A percentile compares a stretch with the other conserved stretches of the same genome.
phyloP scores from a whole-genome alignment of 92 coral and sea anemone species.

The Epizoanthus ramosus region DNA sequence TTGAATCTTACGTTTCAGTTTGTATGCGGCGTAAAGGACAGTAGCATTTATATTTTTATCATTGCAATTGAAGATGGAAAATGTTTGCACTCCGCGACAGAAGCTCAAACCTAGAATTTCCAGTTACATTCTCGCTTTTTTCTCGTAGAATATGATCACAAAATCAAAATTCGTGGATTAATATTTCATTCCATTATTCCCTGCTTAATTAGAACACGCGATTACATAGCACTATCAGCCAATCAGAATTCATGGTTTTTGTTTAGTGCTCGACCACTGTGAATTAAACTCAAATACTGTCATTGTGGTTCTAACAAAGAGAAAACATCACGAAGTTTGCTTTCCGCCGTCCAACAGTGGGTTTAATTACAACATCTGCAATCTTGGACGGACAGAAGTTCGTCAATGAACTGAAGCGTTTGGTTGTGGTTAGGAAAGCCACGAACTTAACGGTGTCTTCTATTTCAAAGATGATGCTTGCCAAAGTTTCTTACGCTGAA shows the following conservation, averaged over 20 bases:
- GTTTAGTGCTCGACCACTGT: slow-evolving; percentile 39
- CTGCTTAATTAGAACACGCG: slow-evolving; percentile 44
- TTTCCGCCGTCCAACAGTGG: slow-evolving; percentile 32
- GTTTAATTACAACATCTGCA: slow-evolving; percentile 29
- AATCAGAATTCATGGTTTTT: slow-evolving; percentile 25
- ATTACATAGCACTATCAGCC: slow-evolving; percentile 32
- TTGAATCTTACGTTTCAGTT: background rate
- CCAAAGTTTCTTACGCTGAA: slow-evolving; percentile 18
- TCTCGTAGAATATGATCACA: background rate
- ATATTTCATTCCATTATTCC: slow-evolving; percentile 36
- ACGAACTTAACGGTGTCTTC: background rate
- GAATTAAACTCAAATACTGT: slow-evolving; percentile 47
- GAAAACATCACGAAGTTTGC: slow-evolving; percentile 49
- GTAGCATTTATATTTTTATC: no score
- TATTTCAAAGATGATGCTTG: slow-evolving; percentile 31
- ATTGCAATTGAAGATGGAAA: no score
- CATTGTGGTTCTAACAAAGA: slow-evolving; percentile 31
- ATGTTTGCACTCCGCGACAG: background rate
- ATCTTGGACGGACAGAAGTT: slow-evolving; percentile 18
- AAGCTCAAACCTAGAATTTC: background rate
- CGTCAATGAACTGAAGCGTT: slow-evolving; percentile 3
- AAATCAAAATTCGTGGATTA: slow-evolving; percentile 38
- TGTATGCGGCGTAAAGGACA: no score
- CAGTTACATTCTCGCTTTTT: background rate
- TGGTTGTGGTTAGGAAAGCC: slow-evolving; percentile 25